phyloP scores from a whole-genome alignment of 2,888 invertebrate species.

The Ennomos erosarius region DNA sequence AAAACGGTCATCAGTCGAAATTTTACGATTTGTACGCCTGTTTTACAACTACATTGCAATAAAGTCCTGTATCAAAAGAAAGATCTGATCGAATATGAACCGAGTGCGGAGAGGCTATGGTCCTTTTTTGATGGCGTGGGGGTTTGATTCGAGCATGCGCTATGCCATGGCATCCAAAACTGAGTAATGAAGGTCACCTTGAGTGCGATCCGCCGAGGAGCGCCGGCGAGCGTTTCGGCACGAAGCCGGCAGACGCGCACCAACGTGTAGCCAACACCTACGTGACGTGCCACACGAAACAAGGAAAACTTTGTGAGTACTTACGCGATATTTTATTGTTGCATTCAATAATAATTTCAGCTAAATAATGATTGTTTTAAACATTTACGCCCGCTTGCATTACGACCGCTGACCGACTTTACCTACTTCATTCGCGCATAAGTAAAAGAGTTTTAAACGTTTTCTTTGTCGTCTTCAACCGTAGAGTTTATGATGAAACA shows the following conservation, averaged over 20 bases:
- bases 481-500: too few relatives aligned
- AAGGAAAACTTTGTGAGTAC: constrained; percentile 32
- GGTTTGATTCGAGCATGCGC: constrained; percentile 71
- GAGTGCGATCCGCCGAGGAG: constrained; percentile 46
- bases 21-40: neutral
- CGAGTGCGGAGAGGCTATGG: constrained; percentile 46
- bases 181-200: constrained; percentile 78
- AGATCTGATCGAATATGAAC: constrained; percentile 38
- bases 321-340: constrained; percentile 8
- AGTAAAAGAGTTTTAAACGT: too few relatives aligned
- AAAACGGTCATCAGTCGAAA: neutral
- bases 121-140: constrained; percentile 45
- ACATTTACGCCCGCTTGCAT: too few relatives aligned
- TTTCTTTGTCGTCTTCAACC: too few relatives aligned
- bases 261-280: constrained; percentile 42
- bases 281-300: constrained; percentile 57
- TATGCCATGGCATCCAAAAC: constrained; percentile 65
- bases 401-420: too few relatives aligned
- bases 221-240: constrained; percentile 33
- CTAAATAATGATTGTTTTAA: too few relatives aligned
- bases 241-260: constrained; percentile 37
- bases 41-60: constrained; percentile 21
- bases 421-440: too few relatives aligned
- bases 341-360: constrained; percentile 3
- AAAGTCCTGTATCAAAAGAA: constrained; percentile 53